Conservation (phyloP, 2,888 invertebrate species). For the Amphipyra berbera region DNA sequence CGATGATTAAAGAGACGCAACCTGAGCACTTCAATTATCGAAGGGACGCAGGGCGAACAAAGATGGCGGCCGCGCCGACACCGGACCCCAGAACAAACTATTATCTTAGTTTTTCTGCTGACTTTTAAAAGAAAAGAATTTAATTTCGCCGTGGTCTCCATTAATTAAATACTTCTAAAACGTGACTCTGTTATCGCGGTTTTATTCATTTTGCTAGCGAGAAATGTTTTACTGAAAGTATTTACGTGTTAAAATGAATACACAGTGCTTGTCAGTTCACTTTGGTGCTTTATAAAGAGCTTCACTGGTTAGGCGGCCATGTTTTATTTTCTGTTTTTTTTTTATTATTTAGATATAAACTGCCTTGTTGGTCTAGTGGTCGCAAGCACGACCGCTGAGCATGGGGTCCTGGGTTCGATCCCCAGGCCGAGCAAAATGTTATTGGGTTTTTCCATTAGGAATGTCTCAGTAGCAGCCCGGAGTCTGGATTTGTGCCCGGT, state of each 20-base stretch:
- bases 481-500: no score
- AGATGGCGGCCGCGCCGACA: conserved; percentile 42
- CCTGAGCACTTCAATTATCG: conserved; percentile 69
- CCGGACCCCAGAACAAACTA: conserved; percentile 66
- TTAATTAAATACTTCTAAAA: conserved; percentile 75
- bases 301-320: conserved; percentile 28
- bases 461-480: no score
- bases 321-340: conserved; percentile 39
- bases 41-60: conserved; percentile 36
- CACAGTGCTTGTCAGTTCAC: conserved; percentile 46
- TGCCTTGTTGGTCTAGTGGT: no score
- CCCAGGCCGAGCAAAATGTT: no score
- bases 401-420: no score
- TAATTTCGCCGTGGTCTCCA: conserved; percentile 68
- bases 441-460: no score
- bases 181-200: conserved; percentile 62
- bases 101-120: conserved; percentile 64
- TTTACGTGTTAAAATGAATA: conserved; percentile 36
- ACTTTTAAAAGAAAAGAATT: conserved; percentile 69
- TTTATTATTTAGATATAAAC: conserved; percentile 8
- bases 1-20: conserved; percentile 57
- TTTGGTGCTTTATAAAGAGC: conserved; percentile 46
- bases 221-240: conserved; percentile 51
- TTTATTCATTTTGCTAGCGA: conserved; percentile 58
- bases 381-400: no score